Conservation (phyloP, 2,888 invertebrate species). For the Sarcophaga variegata region DNA sequence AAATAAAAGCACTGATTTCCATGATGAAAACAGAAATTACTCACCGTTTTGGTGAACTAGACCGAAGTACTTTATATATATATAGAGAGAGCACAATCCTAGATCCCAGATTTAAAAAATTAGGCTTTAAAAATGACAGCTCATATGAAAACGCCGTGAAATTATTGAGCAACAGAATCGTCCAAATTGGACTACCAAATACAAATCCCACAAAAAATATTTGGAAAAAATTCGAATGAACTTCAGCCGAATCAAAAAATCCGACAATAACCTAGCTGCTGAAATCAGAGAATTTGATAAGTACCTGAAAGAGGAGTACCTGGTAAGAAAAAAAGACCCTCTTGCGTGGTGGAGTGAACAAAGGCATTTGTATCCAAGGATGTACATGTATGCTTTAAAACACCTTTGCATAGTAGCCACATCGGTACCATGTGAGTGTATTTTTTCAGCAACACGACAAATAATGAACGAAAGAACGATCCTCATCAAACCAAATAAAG, state of each 20-base stretch:
- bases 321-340: slow-evolving; percentile 1
- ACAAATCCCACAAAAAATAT: neutral
- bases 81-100: too few relatives aligned
- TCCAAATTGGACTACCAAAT: too few relatives aligned
- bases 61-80: too few relatives aligned
- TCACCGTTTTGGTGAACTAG: too few relatives aligned
- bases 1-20: too few relatives aligned
- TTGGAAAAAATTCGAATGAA: slow-evolving; percentile 20
- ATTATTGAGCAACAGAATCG: too few relatives aligned
- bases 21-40: too few relatives aligned
- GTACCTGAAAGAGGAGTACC: slow-evolving; percentile 9
- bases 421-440: neutral
- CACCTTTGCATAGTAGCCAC: slow-evolving; percentile 35
- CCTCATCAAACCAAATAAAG: too few relatives aligned
- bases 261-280: slow-evolving; percentile 35
- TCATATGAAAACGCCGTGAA: too few relatives aligned
- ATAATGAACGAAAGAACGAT: too few relatives aligned
- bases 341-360: slow-evolving; percentile 23
- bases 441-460: neutral
- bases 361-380: slow-evolving; percentile 17
- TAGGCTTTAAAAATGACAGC: too few relatives aligned
- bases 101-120: too few relatives aligned
- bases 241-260: neutral
- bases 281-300: slow-evolving; percentile 27
- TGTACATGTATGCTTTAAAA: slow-evolving; percentile 22